These are phyloP conservation scores for Cyprinella venusta DNA, from an alignment of 2,797 vertebrate genomes.

Conservation along the genomic window DNA sequence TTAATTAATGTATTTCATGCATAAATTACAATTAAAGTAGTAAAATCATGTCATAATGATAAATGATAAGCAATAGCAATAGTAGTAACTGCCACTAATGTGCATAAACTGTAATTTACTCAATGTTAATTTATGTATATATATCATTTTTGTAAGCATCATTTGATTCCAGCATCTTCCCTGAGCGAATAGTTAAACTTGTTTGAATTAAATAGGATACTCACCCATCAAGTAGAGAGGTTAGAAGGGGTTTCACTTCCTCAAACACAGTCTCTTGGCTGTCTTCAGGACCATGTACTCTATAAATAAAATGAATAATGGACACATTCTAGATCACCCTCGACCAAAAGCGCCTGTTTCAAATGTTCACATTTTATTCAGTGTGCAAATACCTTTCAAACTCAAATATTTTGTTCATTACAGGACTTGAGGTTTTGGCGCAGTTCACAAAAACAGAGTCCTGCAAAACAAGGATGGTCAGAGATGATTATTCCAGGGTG, in stretches of 20 bases:
- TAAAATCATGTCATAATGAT: not conserved
- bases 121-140: not conserved
- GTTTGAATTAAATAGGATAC: slow-evolving; percentile 49
- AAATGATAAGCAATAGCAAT: too few species aligned
- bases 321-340: not conserved
- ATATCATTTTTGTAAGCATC: not conserved
- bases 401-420: slow-evolving; percentile 79
- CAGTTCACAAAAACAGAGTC: slow-evolving; percentile 84
- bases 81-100: not conserved
- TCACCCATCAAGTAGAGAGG: slow-evolving; percentile 86
- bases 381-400: slow-evolving; percentile 82
- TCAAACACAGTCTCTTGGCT: slow-evolving; percentile 81
- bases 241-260: slow-evolving; percentile 83
- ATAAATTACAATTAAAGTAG: not conserved
- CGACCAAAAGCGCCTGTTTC: too few species aligned
- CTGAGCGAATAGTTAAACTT: not conserved
- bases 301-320: slow-evolving; percentile 58
- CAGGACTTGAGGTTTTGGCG: slow-evolving; percentile 71
- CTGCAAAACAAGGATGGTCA: slow-evolving; percentile 65
- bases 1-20: not conserved
- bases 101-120: not conserved
- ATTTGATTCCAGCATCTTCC: not conserved
- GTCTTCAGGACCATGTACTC: slow-evolving; percentile 80
- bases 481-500: slow-evolving; percentile 4
- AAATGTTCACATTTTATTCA: not conserved